Conservation (phyloP, 2,888 invertebrate species). For the Agapostemon virescens region DNA sequence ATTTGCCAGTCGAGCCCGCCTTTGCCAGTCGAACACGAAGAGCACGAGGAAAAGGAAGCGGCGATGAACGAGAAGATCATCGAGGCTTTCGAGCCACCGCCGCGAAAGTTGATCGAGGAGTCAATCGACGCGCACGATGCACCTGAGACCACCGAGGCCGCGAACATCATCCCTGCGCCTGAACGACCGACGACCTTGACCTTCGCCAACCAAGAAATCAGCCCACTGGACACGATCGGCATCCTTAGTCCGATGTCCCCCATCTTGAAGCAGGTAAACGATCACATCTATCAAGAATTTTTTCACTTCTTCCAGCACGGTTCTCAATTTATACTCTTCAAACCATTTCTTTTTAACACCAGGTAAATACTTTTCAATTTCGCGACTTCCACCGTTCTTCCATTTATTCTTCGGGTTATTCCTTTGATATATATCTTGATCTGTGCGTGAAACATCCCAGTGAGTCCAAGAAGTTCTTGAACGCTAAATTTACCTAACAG, state of each 20-base stretch:
- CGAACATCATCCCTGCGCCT: slow-evolving; percentile 36
- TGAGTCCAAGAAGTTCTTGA: too few relatives aligned
- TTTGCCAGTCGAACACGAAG: slow-evolving; percentile 64
- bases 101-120: slow-evolving; percentile 55
- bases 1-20: slow-evolving; percentile 59
- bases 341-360: background rate
- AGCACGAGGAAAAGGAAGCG: slow-evolving; percentile 57
- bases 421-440: too few relatives aligned
- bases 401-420: too few relatives aligned
- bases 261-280: slow-evolving; percentile 67
- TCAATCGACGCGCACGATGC: slow-evolving; percentile 53
- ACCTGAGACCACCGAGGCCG: slow-evolving; percentile 31
- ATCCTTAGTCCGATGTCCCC: slow-evolving; percentile 72
- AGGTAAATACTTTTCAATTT: too few relatives aligned
- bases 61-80: slow-evolving; percentile 55
- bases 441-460: too few relatives aligned
- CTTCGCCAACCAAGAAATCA: slow-evolving; percentile 61
- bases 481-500: too few relatives aligned
- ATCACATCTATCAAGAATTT: background rate
- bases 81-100: slow-evolving; percentile 40
- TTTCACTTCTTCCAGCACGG: background rate
- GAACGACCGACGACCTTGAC: slow-evolving; percentile 70
- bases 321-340: background rate
- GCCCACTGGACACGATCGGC: slow-evolving; percentile 54
- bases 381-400: too few relatives aligned